phyloP scores from a whole-genome alignment of 1,140 invertebrate genomes.

The Hetaerina americana region DNA sequence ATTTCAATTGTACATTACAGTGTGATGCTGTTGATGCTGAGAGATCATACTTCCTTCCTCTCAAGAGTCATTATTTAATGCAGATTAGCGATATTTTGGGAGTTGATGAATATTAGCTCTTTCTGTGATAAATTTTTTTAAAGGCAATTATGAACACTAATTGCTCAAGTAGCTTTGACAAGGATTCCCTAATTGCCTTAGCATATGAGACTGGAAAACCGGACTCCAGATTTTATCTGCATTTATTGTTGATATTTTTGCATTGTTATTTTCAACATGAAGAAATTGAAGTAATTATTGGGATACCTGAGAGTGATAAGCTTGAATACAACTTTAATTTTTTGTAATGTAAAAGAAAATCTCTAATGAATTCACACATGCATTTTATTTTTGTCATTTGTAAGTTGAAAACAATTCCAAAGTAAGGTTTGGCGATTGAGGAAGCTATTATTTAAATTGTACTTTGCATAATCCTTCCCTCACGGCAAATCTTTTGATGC shows the following conservation, averaged over 20 bases:
- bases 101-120: constrained; percentile 22
- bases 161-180: neutral
- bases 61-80: constrained; percentile 36
- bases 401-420: too few relatives aligned
- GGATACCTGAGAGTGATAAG: too few relatives aligned
- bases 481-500: too few relatives aligned
- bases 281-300: too few relatives aligned
- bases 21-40: constrained; percentile 36
- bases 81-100: constrained; percentile 34
- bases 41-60: constrained; percentile 35
- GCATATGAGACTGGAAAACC: neutral
- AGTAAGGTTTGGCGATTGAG: too few relatives aligned
- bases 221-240: neutral
- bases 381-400: too few relatives aligned
- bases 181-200: neutral
- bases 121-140: neutral
- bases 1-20: constrained; percentile 31
- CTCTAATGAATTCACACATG: too few relatives aligned
- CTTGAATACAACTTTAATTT: too few relatives aligned
- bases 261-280: too few relatives aligned
- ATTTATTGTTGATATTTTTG: neutral
- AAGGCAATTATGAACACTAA: neutral
- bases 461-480: too few relatives aligned
- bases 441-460: too few relatives aligned
- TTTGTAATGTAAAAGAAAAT: too few relatives aligned